Percentiles rank a stretch among this genome's conserved stretches.
Evolutionary conservation across 37 sponge, comb jelly and placozoan genomes (phyloP).

Genomic region (Ianthella basta): DNA sequence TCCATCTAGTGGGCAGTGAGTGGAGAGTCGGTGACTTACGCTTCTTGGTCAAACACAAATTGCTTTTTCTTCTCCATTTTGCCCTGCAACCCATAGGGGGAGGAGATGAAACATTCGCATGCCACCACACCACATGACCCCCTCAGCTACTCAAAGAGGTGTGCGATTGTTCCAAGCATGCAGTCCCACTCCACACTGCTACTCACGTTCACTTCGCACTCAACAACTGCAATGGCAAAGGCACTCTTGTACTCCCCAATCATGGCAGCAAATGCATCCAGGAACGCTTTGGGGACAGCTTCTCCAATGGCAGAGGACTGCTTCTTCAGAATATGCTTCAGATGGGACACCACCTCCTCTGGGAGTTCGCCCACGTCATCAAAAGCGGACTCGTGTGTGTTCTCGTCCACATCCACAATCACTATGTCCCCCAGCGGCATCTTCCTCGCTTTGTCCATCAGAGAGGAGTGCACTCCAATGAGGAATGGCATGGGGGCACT

Average conservation of each 20-base stretch:
- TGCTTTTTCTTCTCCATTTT: constrained; percentile 49
- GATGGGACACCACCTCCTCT: constrained; percentile 11
- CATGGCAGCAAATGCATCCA: constrained; percentile 67
- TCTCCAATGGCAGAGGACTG: constrained; percentile 70
- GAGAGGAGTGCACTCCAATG: constrained; percentile 89
- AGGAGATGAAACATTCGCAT: neutral
- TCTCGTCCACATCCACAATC: constrained; percentile 79
- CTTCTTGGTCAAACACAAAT: constrained; percentile 72
- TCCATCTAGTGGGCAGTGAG: neutral
- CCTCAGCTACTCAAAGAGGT: too few species aligned
- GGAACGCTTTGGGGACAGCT: constrained; percentile 64
- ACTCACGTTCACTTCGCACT: constrained; percentile 10
- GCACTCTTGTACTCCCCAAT: constrained; percentile 79
- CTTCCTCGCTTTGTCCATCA: constrained; percentile 71
- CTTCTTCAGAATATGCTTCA: constrained; percentile 84
- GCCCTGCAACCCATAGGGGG: constrained; percentile 43
- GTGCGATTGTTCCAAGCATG: too few species aligned
- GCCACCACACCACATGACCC: neutral
- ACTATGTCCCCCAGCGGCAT: constrained; percentile 83
- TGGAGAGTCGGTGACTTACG: constrained; percentile 44
- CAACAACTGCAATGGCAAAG: constrained; percentile 45
- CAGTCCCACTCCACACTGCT: too few species aligned
- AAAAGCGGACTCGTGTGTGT: constrained; percentile 38
- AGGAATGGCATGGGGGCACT: constrained; percentile 97
- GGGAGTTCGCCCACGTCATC: constrained; percentile 27